Evolutionary conservation across 2,888 invertebrate genomes (phyloP).

Genomic region (Archaeoteleia sp.): DNA sequence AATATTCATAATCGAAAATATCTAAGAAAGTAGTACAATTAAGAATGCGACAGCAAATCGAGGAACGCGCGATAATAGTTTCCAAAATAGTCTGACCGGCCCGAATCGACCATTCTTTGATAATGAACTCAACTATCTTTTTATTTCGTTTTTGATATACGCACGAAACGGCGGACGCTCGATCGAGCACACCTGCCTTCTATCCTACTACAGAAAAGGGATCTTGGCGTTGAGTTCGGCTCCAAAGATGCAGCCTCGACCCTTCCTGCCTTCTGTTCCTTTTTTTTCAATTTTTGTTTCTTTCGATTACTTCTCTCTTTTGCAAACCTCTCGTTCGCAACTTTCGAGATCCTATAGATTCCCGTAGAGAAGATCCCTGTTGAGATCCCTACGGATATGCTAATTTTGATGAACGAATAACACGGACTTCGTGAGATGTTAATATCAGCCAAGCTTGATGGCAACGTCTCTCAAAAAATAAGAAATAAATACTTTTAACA

Average conservation of each 20-base stretch:
- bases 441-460: slow-evolving; percentile 50
- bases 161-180: slow-evolving; percentile 46
- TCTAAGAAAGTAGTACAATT: slow-evolving; percentile 2
- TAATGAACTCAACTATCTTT: slow-evolving; percentile 34
- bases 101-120: slow-evolving; percentile 24
- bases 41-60: slow-evolving; percentile 5
- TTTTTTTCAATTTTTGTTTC: slow-evolving; percentile 17
- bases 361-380: slow-evolving; percentile 54
- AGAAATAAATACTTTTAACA: slow-evolving; percentile 27
- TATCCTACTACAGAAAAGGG: slow-evolving; percentile 47
- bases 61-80: slow-evolving; percentile 8
- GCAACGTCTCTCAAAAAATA: slow-evolving; percentile 14
- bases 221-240: slow-evolving; percentile 29
- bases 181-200: slow-evolving; percentile 54
- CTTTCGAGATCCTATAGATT: slow-evolving; percentile 52
- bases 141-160: slow-evolving; percentile 37
- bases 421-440: slow-evolving; percentile 50
- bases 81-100: slow-evolving; percentile 15
- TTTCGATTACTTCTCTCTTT: slow-evolving; percentile 32
- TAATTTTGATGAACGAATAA: slow-evolving; percentile 54
- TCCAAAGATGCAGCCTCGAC: slow-evolving; percentile 19
- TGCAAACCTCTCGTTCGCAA: slow-evolving; percentile 35
- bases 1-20: no score
- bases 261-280: slow-evolving; percentile 29
- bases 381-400: slow-evolving; percentile 52